These are phyloP conservation scores for Simalia tracyae DNA, from an alignment of 2,797 vertebrate species.

Conservation along the genomic window DNA sequence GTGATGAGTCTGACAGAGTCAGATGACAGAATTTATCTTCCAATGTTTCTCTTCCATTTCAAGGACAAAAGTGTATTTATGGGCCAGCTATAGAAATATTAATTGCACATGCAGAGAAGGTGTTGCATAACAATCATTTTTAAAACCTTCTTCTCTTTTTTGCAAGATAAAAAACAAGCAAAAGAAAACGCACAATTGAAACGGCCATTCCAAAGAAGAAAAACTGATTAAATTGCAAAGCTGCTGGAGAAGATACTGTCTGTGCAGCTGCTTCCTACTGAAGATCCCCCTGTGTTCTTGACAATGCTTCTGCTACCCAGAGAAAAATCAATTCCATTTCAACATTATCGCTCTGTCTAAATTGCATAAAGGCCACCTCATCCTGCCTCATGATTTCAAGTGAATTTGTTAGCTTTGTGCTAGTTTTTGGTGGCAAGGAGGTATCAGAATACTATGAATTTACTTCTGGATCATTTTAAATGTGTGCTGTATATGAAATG, in stretches of 20 bases:
- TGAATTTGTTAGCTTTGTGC: constrained; percentile 34
- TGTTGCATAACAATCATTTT: constrained; percentile 8
- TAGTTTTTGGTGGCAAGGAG: constrained; percentile 31
- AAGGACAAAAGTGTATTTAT: constrained; percentile 5
- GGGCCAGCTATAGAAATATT: not conserved
- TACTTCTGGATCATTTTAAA: constrained; percentile 16
- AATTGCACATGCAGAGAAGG: constrained; percentile 14
- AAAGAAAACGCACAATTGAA: constrained; percentile 31
- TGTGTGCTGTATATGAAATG: not conserved
- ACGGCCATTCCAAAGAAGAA: not conserved
- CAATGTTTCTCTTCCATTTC: not conserved
- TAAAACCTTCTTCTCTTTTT: constrained; percentile 24
- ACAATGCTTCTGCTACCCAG: constrained; percentile 21
- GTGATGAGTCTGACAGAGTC: not conserved
- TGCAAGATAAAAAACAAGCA: constrained; percentile 28
- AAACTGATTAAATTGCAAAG: not conserved
- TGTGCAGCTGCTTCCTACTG: constrained; percentile 25
- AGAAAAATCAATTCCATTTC: constrained; percentile 33
- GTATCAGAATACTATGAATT: constrained; percentile 31
- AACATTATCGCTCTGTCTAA: constrained; percentile 44
- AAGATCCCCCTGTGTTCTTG: constrained; percentile 21
- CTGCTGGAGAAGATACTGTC: constrained; percentile 24
- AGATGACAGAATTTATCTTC: not conserved
- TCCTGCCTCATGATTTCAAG: constrained; percentile 40
- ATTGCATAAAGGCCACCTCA: constrained; percentile 23